Percentiles rank a stretch among this genome's conserved stretches.
Conservation (phyloP, 2,888 invertebrate genomes). For the Ormyrus pomaceus region DNA sequence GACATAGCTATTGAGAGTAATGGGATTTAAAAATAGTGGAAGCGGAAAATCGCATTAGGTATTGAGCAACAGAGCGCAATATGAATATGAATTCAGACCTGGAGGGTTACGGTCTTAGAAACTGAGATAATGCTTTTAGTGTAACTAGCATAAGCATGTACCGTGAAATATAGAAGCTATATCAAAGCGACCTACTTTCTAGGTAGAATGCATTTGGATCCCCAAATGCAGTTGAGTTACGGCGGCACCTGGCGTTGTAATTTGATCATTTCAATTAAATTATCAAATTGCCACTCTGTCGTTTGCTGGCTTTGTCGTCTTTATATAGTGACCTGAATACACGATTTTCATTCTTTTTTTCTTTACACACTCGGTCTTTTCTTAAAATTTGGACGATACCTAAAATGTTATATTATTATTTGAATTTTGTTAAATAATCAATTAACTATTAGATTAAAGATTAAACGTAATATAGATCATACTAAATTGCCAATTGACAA, state of each 20-base stretch:
- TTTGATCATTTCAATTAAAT: constrained; percentile 25
- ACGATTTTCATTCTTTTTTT: neutral
- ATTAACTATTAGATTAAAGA: no score
- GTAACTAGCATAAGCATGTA: neutral
- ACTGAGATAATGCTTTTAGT: constrained; percentile 11
- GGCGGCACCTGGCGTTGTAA: constrained; percentile 7
- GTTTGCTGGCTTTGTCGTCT: constrained; percentile 5
- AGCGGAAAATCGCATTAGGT: no score
- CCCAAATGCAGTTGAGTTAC: neutral
- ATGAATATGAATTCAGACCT: neutral
- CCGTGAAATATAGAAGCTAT: neutral
- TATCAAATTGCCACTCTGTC: constrained; percentile 27
- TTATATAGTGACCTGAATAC: neutral
- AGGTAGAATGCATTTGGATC: constrained; percentile 1
- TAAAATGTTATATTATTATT: no score
- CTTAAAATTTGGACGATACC: no score
- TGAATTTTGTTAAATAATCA: no score
- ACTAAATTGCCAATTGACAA: no score
- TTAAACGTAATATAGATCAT: no score
- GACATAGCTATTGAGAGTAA: no score
- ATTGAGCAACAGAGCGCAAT: no score
- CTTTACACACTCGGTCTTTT: no score
- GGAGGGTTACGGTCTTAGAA: neutral
- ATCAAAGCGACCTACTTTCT: constrained; percentile 30
- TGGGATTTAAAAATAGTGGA: no score